These are phyloP conservation scores for Brachypterus glaber DNA, from an alignment of 2,888 invertebrate genomes.

Conservation along the genomic window DNA sequence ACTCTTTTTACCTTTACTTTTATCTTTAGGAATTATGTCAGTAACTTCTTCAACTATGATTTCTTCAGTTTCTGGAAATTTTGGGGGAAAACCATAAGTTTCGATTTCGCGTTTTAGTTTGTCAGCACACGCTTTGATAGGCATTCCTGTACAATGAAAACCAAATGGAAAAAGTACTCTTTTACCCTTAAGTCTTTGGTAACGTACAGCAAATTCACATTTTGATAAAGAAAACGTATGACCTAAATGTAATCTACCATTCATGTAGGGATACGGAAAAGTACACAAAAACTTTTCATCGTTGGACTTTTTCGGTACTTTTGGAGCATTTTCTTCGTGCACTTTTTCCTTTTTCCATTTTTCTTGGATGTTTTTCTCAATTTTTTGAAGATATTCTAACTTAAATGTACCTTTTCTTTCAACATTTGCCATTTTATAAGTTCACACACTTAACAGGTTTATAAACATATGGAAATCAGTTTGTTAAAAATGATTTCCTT, in stretches of 20 bases:
- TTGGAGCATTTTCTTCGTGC: slow-evolving; percentile 76
- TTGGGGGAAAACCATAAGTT: slow-evolving; percentile 83
- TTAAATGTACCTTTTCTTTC: slow-evolving; percentile 94
- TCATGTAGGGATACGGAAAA: slow-evolving; percentile 99
- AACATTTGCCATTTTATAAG: slow-evolving; percentile 32
- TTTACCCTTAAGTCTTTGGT: slow-evolving; percentile 85
- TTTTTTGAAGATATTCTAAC: slow-evolving; percentile 82
- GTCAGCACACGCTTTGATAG: slow-evolving; percentile 98
- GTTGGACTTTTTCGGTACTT: slow-evolving; percentile 43
- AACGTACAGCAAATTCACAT: slow-evolving; percentile 93
- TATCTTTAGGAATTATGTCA: slow-evolving; percentile 61
- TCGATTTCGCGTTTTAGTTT: slow-evolving; percentile 92
- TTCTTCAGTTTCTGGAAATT: slow-evolving; percentile 61
- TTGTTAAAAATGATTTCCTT: too few species aligned
- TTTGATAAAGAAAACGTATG: slow-evolving; percentile 96
- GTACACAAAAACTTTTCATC: slow-evolving; percentile 85
- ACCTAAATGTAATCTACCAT: slow-evolving; percentile 93
- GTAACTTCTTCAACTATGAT: slow-evolving; percentile 45
- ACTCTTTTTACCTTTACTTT: slow-evolving; percentile 90
- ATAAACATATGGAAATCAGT: too few species aligned
- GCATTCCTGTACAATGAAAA: slow-evolving; percentile 99
- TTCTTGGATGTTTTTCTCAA: slow-evolving; percentile 77
- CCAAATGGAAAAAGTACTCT: slow-evolving; percentile 93
- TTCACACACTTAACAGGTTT: too few species aligned
- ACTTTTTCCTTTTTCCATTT: slow-evolving; percentile 74